Evolutionary conservation across 2,888 invertebrate genomes (phyloP), one percentile per base, ranked within the genome.

Genomic region (Andrena camellia): DNA sequence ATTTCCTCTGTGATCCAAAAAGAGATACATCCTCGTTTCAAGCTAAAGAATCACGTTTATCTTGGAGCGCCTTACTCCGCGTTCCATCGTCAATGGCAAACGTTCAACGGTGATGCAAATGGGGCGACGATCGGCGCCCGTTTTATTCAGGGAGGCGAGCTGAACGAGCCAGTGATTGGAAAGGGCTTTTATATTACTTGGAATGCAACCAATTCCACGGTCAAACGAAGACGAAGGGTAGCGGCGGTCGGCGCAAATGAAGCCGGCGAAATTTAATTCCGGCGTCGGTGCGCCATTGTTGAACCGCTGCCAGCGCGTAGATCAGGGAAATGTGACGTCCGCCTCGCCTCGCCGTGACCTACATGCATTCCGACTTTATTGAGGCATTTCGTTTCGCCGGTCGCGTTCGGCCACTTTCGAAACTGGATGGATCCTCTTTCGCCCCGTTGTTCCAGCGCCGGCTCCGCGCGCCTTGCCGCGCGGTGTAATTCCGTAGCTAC

Each of bases 331-430:
- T 81, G 88, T 78, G 78, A 81, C 77, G 82, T 81, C 71, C 70
- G 76, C 67, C 42, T 80, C 82, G 83, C 64, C 80, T 86, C 76
- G 83, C 89, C 89, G 78, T 88, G 88, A 88, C 88, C 88, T 89
- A 88, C 88, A 89, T 89, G 88, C 88, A 83, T 86, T 74, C 89
- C 88, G 68, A 64, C 69, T 84, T 88, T 88, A 88, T 88, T 78
- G 88, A 86, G 89, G 84, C 75, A 86, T 88, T 85, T 78, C 85
- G 59, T 48, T n/a, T 42, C 4, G n/a, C 0, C 33, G 42, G 23
- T 76, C 20, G 62, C n/a, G n/a, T 5, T 8, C 4, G 26, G 23
- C 23, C 57, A 8, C 23, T 26, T 26, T 26, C 23, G 23, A 23
- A 57, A 26, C 13, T 26, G 26, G 42, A 54, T 57, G 63, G 63